These are phyloP conservation scores for Salpingus planirostris DNA, from an alignment of 2,888 invertebrate species.

Conservation along the genomic window DNA sequence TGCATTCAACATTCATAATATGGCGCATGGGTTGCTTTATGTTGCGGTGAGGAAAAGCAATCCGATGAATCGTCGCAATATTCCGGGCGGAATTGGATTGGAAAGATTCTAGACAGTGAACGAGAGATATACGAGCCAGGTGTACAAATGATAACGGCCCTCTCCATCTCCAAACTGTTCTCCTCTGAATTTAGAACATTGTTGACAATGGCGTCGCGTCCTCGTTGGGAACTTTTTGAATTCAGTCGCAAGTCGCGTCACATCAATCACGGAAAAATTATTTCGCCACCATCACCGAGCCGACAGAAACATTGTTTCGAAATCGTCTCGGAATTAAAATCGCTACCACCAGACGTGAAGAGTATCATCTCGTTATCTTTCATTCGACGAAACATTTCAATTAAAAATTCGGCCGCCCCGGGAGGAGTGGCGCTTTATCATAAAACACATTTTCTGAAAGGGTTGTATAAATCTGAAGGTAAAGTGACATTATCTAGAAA, in stretches of 20 bases:
- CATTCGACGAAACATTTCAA: constrained; percentile 8
- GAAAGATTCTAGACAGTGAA: constrained; percentile 32
- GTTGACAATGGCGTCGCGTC: too few species aligned
- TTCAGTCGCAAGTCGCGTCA: too few species aligned
- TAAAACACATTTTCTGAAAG: constrained; percentile 20
- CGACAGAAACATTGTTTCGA: too few species aligned
- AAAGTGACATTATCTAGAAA: constrained; percentile 37
- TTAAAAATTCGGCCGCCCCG: constrained; percentile 8
- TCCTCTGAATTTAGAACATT: too few species aligned
- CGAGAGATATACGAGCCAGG: constrained; percentile 27
- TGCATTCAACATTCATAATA: constrained; percentile 42
- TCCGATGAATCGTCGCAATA: constrained; percentile 38
- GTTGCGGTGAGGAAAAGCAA: constrained; percentile 37
- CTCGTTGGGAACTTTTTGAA: too few species aligned
- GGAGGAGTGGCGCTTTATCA: constrained; percentile 5
- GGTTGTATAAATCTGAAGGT: constrained; percentile 39
- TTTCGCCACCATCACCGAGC: too few species aligned
- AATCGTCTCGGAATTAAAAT: not conserved
- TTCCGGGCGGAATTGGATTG: constrained; percentile 38
- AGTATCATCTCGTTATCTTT: constrained; percentile 2
- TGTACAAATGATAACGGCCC: constrained; percentile 23
- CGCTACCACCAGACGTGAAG: not conserved
- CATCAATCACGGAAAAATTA: constrained; percentile 1
- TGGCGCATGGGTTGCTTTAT: constrained; percentile 34
- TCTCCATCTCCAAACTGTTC: not conserved